Evolutionary conservation across 2,888 invertebrate species (phyloP).

Genomic region (Halictus ligatus): DNA sequence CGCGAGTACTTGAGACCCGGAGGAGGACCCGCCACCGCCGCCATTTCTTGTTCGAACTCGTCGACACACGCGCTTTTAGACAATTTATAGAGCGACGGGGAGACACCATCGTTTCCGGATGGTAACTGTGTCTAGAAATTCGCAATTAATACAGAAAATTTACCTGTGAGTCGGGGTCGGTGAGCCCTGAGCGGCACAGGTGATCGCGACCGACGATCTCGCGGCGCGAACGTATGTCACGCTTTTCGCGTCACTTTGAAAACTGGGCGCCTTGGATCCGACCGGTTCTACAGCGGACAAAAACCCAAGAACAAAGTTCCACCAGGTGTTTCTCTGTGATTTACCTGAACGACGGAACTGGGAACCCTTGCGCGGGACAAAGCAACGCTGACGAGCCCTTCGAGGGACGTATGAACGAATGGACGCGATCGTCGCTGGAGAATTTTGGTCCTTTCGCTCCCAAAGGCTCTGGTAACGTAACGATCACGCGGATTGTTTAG

Average conservation of each 20-base stretch:
- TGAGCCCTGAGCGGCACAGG: slow-evolving; percentile 89
- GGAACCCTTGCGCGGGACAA: slow-evolving; percentile 89
- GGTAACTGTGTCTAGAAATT: background rate
- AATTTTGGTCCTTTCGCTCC: slow-evolving; percentile 87
- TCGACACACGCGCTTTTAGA: background rate
- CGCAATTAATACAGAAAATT: slow-evolving; percentile 24
- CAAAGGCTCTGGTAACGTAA: slow-evolving; percentile 85
- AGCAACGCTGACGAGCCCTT: slow-evolving; percentile 86
- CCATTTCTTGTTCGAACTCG: background rate
- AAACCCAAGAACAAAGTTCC: slow-evolving; percentile 22
- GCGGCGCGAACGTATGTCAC: slow-evolving; percentile 80
- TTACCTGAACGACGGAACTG: slow-evolving; percentile 91
- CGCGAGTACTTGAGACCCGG: background rate
- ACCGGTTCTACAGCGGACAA: slow-evolving; percentile 85
- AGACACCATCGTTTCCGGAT: background rate
- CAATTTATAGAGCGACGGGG: too few species aligned
- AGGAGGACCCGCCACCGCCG: slow-evolving; percentile 42
- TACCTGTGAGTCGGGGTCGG: slow-evolving; percentile 91
- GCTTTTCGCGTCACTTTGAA: slow-evolving; percentile 86
- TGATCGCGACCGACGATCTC: slow-evolving; percentile 86
- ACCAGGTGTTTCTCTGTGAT: slow-evolving; percentile 37
- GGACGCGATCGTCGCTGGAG: slow-evolving; percentile 86
- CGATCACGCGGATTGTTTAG: slow-evolving; percentile 23
- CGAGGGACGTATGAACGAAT: slow-evolving; percentile 84
- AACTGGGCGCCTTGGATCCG: slow-evolving; percentile 86